Conservation (phyloP, 2,797 vertebrate species). For the Odontamblyopus lacepedii region DNA sequence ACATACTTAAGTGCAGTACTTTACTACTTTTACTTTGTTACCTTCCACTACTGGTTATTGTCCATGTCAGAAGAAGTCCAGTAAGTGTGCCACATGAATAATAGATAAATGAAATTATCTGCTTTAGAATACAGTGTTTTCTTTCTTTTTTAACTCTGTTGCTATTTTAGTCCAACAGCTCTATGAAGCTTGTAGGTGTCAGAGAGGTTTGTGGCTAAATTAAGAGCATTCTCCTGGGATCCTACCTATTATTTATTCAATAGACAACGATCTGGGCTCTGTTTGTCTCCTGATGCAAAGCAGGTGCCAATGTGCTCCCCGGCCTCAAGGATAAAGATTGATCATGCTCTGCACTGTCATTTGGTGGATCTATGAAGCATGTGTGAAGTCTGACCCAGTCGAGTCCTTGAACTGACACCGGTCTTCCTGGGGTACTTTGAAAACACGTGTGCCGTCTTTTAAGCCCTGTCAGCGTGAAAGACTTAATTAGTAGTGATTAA, state of each 20-base stretch:
- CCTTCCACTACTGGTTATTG: too few species aligned
- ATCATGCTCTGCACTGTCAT: constrained; percentile 42
- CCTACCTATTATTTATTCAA: constrained; percentile 64
- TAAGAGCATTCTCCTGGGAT: constrained; percentile 47
- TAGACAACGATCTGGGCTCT: constrained; percentile 40
- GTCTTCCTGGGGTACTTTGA: not conserved
- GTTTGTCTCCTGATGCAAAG: constrained; percentile 65
- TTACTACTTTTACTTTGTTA: too few species aligned
- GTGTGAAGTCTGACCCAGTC: constrained; percentile 32
- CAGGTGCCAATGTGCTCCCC: constrained; percentile 55
- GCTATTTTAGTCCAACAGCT: constrained; percentile 57
- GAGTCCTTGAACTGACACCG: constrained; percentile 47
- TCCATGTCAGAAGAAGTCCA: constrained; percentile 37
- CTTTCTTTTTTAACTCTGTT: constrained; percentile 43
- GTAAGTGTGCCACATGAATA: constrained; percentile 56
- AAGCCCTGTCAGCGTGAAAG: not conserved
- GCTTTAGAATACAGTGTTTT: constrained; percentile 58
- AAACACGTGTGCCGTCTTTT: not conserved
- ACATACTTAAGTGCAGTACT: too few species aligned
- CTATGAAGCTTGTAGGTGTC: constrained; percentile 18
- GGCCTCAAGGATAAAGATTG: constrained; percentile 49
- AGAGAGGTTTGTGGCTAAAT: constrained; percentile 41
- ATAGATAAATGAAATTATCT: constrained; percentile 65
- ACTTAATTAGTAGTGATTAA: not conserved
- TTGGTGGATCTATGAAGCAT: constrained; percentile 12